Base-by-base conservation (phyloP, 2,888 invertebrate species). In the Xestia rhomboidea region DNA sequence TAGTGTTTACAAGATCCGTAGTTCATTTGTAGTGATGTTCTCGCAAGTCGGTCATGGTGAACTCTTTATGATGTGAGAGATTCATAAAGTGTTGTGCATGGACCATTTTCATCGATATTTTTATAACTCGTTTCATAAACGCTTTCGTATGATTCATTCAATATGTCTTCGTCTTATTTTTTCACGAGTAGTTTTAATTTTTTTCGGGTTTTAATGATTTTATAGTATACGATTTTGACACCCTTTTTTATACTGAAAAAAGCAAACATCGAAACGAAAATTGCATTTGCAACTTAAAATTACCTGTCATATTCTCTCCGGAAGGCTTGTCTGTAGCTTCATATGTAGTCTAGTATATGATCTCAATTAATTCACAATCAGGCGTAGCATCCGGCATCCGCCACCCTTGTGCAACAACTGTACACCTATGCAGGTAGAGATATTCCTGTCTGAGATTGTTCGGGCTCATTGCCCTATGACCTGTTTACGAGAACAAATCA, bases 31-130 rank as follows among this genome's bases (percentile, higher is more conserved):
- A 68, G 38, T 72, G 54, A 72, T 79, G 67, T n/a, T 85, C 68
- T 51, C 46, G 30, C 51, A 87, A 84, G 63, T 86, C 86, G 87
- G 86, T 86, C 89, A 88, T 38, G 86, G 87, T 67, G 76, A 87
- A 69, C 34, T 46, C 68, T 85, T 86, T 82, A 86, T 64, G 73
- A 83, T 75, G 67, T 71, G 62, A 24, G 63, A 77, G 69, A 57
- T 68, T 60, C 74, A 71, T 68, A n/a, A 51, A 41, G 62, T 70
- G 18, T 46, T 70, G 49, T 67, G 4, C 51, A 64, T 66, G 63
- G 51, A 41, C 64, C 54, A 57, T 71, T 67, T 68, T 46, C 21
- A 70, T 77, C 62, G 49, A 66, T 68, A 27, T 27, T 64, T 27
- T 64, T 57, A 64, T 49, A 24, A 62, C 44, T 60, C 13, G 27